Conservation (phyloP, 2,888 invertebrate genomes). For the Trachelus stipa region DNA sequence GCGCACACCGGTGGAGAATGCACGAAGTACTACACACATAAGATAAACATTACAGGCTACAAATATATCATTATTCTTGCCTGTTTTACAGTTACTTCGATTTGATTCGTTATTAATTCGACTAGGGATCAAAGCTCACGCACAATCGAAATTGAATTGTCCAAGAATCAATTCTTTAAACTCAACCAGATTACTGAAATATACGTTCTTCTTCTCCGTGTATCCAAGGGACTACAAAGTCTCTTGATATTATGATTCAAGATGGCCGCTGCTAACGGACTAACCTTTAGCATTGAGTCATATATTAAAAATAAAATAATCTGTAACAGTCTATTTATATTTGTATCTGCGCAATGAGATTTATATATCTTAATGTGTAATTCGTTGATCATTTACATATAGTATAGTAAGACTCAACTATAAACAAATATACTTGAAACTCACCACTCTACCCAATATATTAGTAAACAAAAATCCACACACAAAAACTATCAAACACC, state of each 20-base stretch:
- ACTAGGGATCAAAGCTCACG: background rate
- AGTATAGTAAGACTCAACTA: background rate
- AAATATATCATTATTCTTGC: background rate
- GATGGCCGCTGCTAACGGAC: background rate
- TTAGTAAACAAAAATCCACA: background rate
- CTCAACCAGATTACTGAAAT: background rate
- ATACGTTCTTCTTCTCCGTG: background rate
- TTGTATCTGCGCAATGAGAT: background rate
- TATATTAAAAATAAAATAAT: background rate
- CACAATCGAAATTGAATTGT: background rate
- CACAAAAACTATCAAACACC: background rate
- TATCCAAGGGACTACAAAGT: no score
- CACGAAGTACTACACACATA: background rate
- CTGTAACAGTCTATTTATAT: background rate
- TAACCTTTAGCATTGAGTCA: background rate
- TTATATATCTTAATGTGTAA: background rate
- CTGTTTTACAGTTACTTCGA: background rate
- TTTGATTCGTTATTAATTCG: background rate
- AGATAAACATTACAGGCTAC: background rate
- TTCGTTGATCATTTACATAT: background rate
- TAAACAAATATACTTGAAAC: background rate
- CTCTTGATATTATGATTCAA: background rate
- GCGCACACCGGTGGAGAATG: background rate
- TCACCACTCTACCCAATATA: background rate
- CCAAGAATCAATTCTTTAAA: background rate